These are phyloP conservation scores for Podarcis raffonei DNA, from an alignment of 2,113 vertebrate species.

Conservation along the genomic window DNA sequence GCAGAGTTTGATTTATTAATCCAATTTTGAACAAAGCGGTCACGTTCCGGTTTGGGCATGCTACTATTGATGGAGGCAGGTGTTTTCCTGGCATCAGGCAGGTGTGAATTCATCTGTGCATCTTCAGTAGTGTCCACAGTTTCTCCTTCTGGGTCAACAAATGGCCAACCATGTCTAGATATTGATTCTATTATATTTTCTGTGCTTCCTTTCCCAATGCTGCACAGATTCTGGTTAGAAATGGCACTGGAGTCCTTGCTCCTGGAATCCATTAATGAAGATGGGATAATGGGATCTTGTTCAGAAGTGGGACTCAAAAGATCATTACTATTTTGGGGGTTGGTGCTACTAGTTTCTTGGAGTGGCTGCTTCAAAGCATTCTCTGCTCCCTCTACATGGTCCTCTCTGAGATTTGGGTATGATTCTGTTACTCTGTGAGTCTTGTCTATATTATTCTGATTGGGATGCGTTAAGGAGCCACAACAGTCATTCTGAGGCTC, in stretches of 20 bases:
- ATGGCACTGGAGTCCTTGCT: not conserved
- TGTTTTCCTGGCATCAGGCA: fast-evolving
- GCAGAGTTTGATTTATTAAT: not conserved
- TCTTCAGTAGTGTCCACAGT: constrained; percentile 29
- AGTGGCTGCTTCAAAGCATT: not conserved
- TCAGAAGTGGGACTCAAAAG: not conserved
- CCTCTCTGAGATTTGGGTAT: not conserved
- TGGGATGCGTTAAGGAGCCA: constrained; percentile 10
- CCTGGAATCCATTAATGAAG: constrained; percentile 15
- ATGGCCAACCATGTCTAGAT: fast-evolving
- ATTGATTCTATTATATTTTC: not conserved
- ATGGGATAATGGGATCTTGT: constrained; percentile 16
- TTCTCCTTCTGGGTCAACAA: constrained; percentile 36
- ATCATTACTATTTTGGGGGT: not conserved
- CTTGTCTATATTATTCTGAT: fast-evolving
- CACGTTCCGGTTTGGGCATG: fast-evolving
- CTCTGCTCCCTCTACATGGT: fast-evolving
- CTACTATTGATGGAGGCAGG: fast-evolving
- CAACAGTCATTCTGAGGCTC: fast-evolving
- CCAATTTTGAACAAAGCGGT: not conserved
- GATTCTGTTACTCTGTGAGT: not conserved
- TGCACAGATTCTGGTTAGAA: not conserved
- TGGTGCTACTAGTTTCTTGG: not conserved
- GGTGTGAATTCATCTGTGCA: fast-evolving
- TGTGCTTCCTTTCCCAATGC: not conserved